Evolutionary conservation across 2,113 vertebrate species (phyloP), one percentile per base, ranked within the genome.

Genomic region (Plotosus lineatus): DNA sequence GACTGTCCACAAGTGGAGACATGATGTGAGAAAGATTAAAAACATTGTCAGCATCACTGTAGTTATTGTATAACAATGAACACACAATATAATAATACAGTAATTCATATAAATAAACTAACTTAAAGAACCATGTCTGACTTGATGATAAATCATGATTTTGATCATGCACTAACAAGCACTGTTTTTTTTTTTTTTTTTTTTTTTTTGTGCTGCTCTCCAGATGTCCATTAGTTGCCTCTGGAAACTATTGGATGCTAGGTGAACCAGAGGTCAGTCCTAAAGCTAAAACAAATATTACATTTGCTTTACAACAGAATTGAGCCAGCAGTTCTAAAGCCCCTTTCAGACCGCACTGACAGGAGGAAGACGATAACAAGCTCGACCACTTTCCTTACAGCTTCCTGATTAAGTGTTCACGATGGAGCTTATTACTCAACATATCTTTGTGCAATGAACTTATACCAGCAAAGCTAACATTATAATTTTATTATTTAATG

Each of bases 211-310:
- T 33, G 23, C 60, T 51, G 58, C 46, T 65, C 51, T 56, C 76
- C 76, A 65, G 76, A 63, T 78, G 60, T 46, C 21, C 48, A 68
- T 68, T 53, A 78, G 48, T 51, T 40, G 46, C 60, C 46, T 33
- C 38, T 15, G 46, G 36, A 68, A 61, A 68, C 61, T 42, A 78
- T 68, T 78, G 33, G 40, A 78, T 28, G 33, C 36, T 19, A 53
- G 77, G 63, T 68, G 77, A 55, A 50, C 48, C 63, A 68, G 15
- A 46, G 63, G 23, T 31, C 77, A 68, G 61, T 77, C 26, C 28
- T 46, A 28, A 28, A 77, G 7, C 38, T 26, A 51, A 53, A 78
- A 40, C 2, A 60, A 51, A 53, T 21, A 17, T 26, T 65, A 17
- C 3, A 42, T 46, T 61, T 31, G 40, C 28, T 72, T 77, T 61